Conservation (phyloP, 2,797 vertebrate genomes). For the Trachops cirrhosus region DNA sequence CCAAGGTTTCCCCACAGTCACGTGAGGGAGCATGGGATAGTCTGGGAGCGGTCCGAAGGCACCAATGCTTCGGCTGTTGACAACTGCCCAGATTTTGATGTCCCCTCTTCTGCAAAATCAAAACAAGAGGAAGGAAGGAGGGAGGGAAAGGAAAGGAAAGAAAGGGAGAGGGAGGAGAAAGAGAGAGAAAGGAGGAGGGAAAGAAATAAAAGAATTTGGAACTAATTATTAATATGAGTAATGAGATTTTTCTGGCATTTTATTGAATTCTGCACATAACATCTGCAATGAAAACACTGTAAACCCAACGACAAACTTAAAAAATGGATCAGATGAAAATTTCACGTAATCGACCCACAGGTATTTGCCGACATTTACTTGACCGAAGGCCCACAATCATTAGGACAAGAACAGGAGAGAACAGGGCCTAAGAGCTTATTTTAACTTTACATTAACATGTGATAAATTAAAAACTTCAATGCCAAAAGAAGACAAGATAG, state of each 20-base stretch:
- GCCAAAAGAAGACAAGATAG: constrained; percentile 61
- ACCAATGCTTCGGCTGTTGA: neutral
- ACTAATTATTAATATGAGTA: constrained; percentile 31
- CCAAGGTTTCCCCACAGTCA: neutral
- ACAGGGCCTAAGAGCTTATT: constrained; percentile 60
- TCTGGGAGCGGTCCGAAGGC: neutral
- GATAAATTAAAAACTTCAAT: constrained; percentile 60
- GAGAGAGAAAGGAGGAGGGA: no score
- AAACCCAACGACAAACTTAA: constrained; percentile 51
- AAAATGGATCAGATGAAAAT: constrained; percentile 78
- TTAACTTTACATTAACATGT: constrained; percentile 64
- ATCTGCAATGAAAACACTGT: constrained; percentile 71
- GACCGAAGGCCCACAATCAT: constrained; percentile 54
- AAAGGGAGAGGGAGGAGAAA: neutral
- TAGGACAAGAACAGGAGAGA: constrained; percentile 65
- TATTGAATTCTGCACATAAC: constrained; percentile 81
- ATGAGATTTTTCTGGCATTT: constrained; percentile 64
- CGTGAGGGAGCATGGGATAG: neutral
- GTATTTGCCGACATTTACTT: constrained; percentile 56
- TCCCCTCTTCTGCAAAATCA: constrained; percentile 32
- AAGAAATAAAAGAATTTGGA: neutral
- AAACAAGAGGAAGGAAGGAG: neutral
- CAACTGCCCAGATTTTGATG: neutral
- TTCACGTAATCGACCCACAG: constrained; percentile 53
- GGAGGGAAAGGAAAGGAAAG: neutral